Evolutionary conservation across 2,797 vertebrate genomes (phyloP).

Genomic region (Scarus forsteni): DNA sequence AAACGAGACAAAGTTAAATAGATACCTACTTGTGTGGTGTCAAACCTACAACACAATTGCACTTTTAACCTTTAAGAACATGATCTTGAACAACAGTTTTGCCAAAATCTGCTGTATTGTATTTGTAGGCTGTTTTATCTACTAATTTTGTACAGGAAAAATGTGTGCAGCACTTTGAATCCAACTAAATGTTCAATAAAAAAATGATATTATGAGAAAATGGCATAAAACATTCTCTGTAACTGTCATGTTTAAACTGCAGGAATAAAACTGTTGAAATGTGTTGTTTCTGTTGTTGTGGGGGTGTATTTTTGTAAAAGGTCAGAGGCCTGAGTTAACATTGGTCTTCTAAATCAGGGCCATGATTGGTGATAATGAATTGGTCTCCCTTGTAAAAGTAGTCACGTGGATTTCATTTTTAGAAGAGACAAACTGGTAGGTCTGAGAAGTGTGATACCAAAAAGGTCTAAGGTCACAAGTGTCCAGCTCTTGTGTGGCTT

Average conservation of each 20-base stretch:
- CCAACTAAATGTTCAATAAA: too few relatives aligned
- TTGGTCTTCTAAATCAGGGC: conserved; percentile 14
- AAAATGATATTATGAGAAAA: too few relatives aligned
- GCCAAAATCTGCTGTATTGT: too few relatives aligned
- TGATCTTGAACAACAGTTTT: neutral
- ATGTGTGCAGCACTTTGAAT: too few relatives aligned
- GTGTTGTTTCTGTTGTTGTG: too few relatives aligned
- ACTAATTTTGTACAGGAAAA: too few relatives aligned
- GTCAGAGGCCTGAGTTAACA: too few relatives aligned
- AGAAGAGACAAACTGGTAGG: conserved; percentile 14
- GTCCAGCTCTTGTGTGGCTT: conserved; percentile 51
- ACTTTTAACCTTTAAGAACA: conserved; percentile 9
- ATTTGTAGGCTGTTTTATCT: too few relatives aligned
- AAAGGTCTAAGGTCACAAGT: conserved; percentile 50
- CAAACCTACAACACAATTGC: conserved; percentile 1
- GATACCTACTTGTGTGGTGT: conserved; percentile 10
- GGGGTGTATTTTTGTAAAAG: too few relatives aligned
- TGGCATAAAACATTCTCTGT: too few relatives aligned
- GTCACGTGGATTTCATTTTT: conserved; percentile 32
- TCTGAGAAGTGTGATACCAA: conserved; percentile 13
- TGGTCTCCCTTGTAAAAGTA: conserved; percentile 29
- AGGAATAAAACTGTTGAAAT: too few relatives aligned
- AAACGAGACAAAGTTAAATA: neutral
- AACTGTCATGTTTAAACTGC: too few relatives aligned
- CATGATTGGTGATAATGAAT: conserved; percentile 22